phyloP scores from a whole-genome alignment of 2,113 vertebrate species.

The Scophthalmus maximus region DNA sequence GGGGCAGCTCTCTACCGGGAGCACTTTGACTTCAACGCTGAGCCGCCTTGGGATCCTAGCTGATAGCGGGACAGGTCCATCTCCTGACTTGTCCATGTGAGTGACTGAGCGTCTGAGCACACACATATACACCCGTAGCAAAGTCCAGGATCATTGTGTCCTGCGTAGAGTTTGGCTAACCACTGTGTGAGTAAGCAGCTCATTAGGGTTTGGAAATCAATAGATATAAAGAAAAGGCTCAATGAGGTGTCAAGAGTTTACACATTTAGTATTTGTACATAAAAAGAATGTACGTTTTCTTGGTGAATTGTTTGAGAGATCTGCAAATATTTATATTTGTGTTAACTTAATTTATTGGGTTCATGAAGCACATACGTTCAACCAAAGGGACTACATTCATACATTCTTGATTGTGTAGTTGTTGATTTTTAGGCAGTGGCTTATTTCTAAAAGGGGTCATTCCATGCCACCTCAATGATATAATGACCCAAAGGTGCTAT shows the following conservation, averaged over 20 bases:
- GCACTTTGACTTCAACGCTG: conserved; percentile 99
- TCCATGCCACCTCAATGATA: too few relatives aligned
- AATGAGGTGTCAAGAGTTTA: neutral
- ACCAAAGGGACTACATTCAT: too few relatives aligned
- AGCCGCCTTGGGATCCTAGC: conserved; percentile 99
- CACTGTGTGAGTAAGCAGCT: neutral
- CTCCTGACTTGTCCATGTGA: conserved; percentile 99
- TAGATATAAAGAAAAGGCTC: neutral
- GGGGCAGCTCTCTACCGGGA: conserved; percentile 99
- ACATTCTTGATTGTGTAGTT: neutral
- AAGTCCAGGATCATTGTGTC: conserved; percentile 33
- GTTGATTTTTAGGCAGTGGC: too few relatives aligned
- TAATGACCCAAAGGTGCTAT: too few relatives aligned
- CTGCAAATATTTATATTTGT: too few relatives aligned
- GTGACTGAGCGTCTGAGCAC: conserved; percentile 65
- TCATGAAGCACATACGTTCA: too few relatives aligned
- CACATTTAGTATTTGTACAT: neutral
- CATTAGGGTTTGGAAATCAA: neutral
- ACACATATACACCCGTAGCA: neutral
- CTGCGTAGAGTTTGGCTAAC: neutral
- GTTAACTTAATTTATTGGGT: too few relatives aligned
- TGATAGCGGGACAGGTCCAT: conserved; percentile 99
- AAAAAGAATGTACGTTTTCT: neutral
- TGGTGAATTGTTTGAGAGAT: neutral
- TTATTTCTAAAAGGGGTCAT: neutral